A percentile compares a stretch with the other conserved stretches of the same genome.
Conservation (phyloP, 1,140 invertebrate species). For the Aplysia californica region DNA sequence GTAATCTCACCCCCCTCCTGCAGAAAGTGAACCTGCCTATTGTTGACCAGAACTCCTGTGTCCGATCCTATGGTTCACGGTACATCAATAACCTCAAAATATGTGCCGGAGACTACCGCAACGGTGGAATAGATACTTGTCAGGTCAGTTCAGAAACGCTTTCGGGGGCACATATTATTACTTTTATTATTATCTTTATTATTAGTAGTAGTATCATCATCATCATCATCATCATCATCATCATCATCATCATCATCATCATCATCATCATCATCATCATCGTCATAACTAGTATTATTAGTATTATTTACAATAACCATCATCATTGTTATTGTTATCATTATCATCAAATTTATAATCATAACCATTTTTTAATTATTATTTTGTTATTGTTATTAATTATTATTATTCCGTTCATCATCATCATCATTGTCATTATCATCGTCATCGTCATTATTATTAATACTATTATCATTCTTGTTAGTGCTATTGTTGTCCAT, state of each 20-base stretch:
- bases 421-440: too few relatives aligned
- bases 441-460: too few relatives aligned
- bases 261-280: background rate
- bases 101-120: constrained; percentile 15
- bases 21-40: constrained; percentile 11
- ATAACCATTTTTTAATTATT: too few relatives aligned
- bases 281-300: background rate
- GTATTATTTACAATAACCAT: background rate
- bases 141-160: background rate
- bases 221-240: background rate
- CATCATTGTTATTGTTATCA: background rate
- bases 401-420: too few relatives aligned
- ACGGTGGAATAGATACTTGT: constrained; percentile 11
- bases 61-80: background rate
- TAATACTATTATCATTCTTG: too few relatives aligned
- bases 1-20: background rate
- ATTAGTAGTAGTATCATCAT: too few relatives aligned
- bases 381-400: too few relatives aligned
- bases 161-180: background rate
- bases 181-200: too few relatives aligned
- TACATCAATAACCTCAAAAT: constrained; percentile 18
- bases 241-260: background rate
- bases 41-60: background rate
- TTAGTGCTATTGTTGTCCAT: too few relatives aligned
- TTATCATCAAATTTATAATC: too few relatives aligned